A percentile compares a stretch with the other conserved stretches of the same genome.
Evolutionary conservation across 2,888 invertebrate species (phyloP).

Genomic region (Deroplatys truncata): DNA sequence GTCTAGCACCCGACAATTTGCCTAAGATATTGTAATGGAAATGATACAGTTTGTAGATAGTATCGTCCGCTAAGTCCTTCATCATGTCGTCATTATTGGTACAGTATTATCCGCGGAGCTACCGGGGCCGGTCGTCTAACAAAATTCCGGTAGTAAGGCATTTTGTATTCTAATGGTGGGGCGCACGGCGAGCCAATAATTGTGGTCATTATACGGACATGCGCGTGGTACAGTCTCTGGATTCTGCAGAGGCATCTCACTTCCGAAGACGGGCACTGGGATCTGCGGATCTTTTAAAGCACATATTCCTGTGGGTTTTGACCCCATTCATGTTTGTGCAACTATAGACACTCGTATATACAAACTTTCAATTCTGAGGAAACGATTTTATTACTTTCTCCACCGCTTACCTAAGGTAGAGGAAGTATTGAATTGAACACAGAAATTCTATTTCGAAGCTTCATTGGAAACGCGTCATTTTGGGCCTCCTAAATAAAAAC

Average conservation of each 20-base stretch:
- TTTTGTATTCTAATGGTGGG: not conserved
- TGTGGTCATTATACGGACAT: conserved; percentile 27
- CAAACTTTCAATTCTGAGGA: too few species aligned
- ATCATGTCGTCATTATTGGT: not conserved
- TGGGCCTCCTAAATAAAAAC: too few species aligned
- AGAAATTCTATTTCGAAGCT: too few species aligned
- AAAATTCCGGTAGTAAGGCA: not conserved
- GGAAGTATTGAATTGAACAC: too few species aligned
- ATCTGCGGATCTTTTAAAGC: too few species aligned
- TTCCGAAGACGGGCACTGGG: too few species aligned
- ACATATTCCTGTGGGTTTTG: too few species aligned
- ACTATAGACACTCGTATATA: too few species aligned
- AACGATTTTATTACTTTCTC: too few species aligned
- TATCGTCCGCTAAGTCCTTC: not conserved
- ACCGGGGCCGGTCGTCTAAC: not conserved
- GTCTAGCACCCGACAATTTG: not conserved
- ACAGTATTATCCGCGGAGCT: not conserved
- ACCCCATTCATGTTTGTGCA: too few species aligned
- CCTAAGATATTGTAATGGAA: not conserved
- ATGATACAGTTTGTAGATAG: not conserved
- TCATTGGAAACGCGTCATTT: too few species aligned
- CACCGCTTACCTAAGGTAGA: too few species aligned
- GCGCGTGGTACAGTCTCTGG: conserved; percentile 14
- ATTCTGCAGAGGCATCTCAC: not conserved
- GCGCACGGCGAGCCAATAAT: conserved; percentile 13